Conservation (phyloP, 2,113 vertebrate genomes). For the Pica pica region DNA sequence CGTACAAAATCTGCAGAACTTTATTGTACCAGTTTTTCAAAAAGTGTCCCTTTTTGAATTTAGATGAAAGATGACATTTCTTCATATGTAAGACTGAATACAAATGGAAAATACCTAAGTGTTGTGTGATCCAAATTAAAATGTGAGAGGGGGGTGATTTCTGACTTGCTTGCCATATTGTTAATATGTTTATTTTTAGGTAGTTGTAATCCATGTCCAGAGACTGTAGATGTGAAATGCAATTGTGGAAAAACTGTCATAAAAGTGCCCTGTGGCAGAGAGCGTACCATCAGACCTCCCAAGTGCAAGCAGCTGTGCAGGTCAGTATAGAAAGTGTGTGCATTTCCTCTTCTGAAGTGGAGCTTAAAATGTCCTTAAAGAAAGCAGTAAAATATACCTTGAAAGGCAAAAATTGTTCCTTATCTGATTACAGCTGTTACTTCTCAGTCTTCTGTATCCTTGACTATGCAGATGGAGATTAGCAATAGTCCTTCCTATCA, state of each 20-base stretch:
- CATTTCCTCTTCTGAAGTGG: not conserved
- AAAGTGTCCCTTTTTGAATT: not conserved
- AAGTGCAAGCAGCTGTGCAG: conserved; percentile 83
- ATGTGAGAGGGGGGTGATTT: not conserved
- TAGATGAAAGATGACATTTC: not conserved
- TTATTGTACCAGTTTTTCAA: not conserved
- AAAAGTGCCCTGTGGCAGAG: conserved; percentile 85
- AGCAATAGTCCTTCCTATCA: not conserved
- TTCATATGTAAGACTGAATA: not conserved
- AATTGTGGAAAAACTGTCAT: conserved; percentile 77
- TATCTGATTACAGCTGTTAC: not conserved
- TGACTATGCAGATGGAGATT: not conserved
- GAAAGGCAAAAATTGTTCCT: not conserved
- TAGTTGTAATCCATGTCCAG: conserved; percentile 86
- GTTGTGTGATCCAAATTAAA: not conserved
- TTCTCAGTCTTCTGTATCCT: not conserved
- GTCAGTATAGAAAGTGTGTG: conserved; percentile 49
- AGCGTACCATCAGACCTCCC: conserved; percentile 83
- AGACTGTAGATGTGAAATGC: conserved; percentile 82
- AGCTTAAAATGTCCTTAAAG: not conserved
- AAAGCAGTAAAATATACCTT: not conserved
- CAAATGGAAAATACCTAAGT: not conserved
- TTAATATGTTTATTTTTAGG: conserved; percentile 66
- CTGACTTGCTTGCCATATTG: not conserved
- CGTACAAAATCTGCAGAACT: not conserved